Percentiles rank a stretch among this genome's conserved stretches.
phyloP scores from a whole-genome alignment of 2,888 invertebrate genomes.

The Dicranocentrus wangi region DNA sequence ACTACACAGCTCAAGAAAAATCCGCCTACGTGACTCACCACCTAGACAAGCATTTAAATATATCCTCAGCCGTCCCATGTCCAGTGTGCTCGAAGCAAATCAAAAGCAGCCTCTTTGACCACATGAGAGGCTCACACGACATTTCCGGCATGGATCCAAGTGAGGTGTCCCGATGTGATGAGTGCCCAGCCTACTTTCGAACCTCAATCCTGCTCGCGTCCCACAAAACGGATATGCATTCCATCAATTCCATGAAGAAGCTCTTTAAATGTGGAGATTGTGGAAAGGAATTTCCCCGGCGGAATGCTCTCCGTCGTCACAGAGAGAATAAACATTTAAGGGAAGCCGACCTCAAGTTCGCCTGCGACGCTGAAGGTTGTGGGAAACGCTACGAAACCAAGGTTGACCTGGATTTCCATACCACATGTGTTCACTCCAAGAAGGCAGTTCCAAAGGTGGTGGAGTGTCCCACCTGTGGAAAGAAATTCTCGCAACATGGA shows the following conservation, averaged over 20 bases:
- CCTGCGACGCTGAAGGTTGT: neutral
- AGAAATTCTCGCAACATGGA: no score
- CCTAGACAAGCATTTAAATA: no score
- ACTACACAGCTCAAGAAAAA: no score
- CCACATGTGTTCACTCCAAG: neutral
- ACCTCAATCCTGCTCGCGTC: neutral
- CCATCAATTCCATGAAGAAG: neutral
- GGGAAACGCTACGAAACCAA: neutral
- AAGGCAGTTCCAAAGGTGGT: neutral
- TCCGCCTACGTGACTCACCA: no score
- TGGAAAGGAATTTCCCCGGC: neutral
- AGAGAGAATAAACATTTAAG: neutral
- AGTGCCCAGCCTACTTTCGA: constrained; percentile 11
- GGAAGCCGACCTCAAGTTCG: neutral
- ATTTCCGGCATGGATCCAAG: no score
- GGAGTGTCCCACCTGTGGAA: neutral
- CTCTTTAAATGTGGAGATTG: neutral
- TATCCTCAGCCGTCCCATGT: no score
- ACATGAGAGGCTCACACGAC: no score
- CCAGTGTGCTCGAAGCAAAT: no score
- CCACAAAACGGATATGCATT: neutral
- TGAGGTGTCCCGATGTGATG: neutral
- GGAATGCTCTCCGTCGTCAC: neutral
- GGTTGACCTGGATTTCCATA: neutral
- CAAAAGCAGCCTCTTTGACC: no score